phyloP scores from a whole-genome alignment of 2,888 invertebrate genomes.

The Punctoribates punctum region DNA sequence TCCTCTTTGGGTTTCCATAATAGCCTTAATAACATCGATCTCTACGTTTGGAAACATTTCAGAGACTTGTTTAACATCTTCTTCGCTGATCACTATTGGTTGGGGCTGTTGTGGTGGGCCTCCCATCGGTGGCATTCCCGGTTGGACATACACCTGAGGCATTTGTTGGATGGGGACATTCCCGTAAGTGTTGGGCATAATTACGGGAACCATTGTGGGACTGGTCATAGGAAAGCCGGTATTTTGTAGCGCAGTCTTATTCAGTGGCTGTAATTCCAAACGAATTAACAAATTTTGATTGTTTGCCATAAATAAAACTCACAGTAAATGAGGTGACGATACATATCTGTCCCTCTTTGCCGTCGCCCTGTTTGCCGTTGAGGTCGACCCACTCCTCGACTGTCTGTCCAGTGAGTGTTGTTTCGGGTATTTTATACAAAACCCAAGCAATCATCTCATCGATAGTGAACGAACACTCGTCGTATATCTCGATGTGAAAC shows the following conservation, averaged over 20 bases:
- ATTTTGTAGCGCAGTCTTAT: constrained; percentile 1
- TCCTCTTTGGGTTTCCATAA: constrained; percentile 80
- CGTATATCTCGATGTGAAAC: constrained; percentile 88
- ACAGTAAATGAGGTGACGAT: constrained; percentile 60
- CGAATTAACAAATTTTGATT: background rate
- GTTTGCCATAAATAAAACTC: background rate
- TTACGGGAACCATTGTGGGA: constrained; percentile 3
- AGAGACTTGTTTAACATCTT: constrained; percentile 58
- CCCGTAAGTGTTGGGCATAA: constrained; percentile 18
- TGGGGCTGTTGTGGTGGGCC: background rate
- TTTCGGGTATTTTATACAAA: constrained; percentile 77
- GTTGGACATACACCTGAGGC: constrained; percentile 39
- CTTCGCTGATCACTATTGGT: constrained; percentile 40
- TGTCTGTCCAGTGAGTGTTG: constrained; percentile 77
- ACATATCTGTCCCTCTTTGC: constrained; percentile 87
- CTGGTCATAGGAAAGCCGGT: background rate
- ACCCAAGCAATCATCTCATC: constrained; percentile 95
- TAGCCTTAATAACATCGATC: constrained; percentile 83
- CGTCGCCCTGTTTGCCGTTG: constrained; percentile 91
- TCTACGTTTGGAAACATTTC: constrained; percentile 97
- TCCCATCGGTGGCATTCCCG: constrained; percentile 18
- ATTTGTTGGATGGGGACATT: background rate
- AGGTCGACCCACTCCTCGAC: constrained; percentile 92
- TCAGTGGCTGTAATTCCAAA: background rate
- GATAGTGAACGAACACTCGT: constrained; percentile 93